phyloP scores from a whole-genome alignment of 2,113 vertebrate genomes.

The Atherinomorus stipes region DNA sequence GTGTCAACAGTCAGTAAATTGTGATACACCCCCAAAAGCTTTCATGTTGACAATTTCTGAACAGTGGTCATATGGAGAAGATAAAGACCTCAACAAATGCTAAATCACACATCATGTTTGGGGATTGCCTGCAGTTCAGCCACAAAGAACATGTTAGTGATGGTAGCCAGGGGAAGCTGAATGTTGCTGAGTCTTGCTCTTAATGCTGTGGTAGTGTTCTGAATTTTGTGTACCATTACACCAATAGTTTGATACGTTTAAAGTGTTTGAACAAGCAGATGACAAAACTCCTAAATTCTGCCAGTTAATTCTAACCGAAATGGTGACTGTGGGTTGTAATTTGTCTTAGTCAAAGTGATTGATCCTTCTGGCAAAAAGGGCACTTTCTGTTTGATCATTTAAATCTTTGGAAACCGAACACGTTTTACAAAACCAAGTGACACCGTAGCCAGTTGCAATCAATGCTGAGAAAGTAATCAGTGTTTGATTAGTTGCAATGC shows the following conservation, averaged over 20 bases:
- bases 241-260: neutral
- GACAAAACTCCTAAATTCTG: conserved; percentile 2
- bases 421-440: conserved; percentile 58
- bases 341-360: conserved; percentile 27
- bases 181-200: too few species aligned
- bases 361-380: conserved; percentile 43
- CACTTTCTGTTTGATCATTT: conserved; percentile 48
- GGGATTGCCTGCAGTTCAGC: too few species aligned
- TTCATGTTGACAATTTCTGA: too few species aligned
- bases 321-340: neutral
- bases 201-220: too few species aligned
- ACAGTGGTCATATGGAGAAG: too few species aligned
- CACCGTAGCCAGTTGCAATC: conserved; percentile 62
- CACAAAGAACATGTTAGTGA: too few species aligned
- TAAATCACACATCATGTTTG: too few species aligned
- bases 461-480: conserved; percentile 73
- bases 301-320: conserved; percentile 18
- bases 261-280: neutral
- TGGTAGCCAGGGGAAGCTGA: too few species aligned
- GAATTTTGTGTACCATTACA: too few species aligned
- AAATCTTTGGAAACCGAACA: conserved; percentile 61
- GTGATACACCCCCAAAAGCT: conserved; percentile 30
- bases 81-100: too few species aligned
- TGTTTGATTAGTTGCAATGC: conserved; percentile 66
- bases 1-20: conserved; percentile 30